A percentile compares a stretch with the other conserved stretches of the same genome.
Evolutionary conservation across 37 sponge, comb jelly and placozoan genomes (phyloP).

Genomic region (Aphrocallistes beatrix): DNA sequence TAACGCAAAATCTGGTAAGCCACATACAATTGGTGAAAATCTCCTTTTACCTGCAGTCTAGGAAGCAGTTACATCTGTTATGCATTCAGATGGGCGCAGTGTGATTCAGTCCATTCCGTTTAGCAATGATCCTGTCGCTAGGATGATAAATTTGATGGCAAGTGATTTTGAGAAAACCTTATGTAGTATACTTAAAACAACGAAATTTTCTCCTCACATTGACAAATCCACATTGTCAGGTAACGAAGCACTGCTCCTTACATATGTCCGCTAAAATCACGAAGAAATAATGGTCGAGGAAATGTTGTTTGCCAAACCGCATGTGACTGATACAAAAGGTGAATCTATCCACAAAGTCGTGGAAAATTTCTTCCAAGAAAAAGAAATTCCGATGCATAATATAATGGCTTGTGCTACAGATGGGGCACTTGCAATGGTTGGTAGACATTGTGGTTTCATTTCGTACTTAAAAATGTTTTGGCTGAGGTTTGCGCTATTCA

Average conservation of each 20-base stretch:
- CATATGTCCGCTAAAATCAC: not conserved
- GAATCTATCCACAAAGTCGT: not conserved
- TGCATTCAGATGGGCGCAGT: conserved; percentile 19
- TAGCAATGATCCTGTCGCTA: conserved; percentile 1
- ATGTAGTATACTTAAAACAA: not conserved
- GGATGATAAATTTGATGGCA: conserved; percentile 14
- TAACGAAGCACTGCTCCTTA: conserved; percentile 17
- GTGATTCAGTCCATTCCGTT: not conserved
- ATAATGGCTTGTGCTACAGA: conserved; percentile 3
- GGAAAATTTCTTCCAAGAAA: conserved; percentile 10
- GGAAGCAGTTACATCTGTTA: conserved; percentile 13
- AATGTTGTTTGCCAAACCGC: not conserved
- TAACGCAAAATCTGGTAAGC: conserved; percentile 6
- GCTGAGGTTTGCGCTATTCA: not conserved
- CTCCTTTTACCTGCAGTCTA: not conserved
- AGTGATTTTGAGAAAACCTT: conserved; percentile 11
- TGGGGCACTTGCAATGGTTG: not conserved
- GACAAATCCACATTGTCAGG: conserved; percentile 10
- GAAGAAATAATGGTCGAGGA: conserved; percentile 3
- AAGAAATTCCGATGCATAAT: conserved; percentile 4
- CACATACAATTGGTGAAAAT: not conserved
- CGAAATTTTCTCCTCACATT: not conserved
- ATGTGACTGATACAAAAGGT: not conserved
- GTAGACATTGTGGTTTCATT: not conserved
- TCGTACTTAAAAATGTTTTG: not conserved